Evolutionary conservation across 2,888 invertebrate species (phyloP).

Genomic region (Caenorhabditis sp.): DNA sequence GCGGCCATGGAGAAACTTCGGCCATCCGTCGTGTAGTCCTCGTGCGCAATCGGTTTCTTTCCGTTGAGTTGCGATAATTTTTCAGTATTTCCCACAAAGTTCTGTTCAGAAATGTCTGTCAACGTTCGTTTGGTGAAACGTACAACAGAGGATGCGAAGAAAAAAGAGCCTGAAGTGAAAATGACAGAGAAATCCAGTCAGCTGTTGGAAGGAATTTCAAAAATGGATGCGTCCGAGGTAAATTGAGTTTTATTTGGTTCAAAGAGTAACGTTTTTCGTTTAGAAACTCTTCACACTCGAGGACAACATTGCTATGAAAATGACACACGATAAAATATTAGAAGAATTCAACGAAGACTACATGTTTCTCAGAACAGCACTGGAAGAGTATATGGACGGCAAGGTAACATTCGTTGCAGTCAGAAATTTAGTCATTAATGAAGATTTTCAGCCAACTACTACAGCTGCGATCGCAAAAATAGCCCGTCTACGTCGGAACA

Average conservation of each 20-base stretch:
- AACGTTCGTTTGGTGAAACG: conserved; percentile 37
- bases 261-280: neutral
- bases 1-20: neutral
- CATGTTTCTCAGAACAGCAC: conserved; percentile 25
- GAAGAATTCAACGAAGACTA: conserved; percentile 52
- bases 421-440: neutral
- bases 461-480: conserved; percentile 37
- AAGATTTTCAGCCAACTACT: conserved; percentile 21
- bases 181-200: conserved; percentile 41
- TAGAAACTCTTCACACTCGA: conserved; percentile 71
- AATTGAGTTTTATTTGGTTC: neutral
- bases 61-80: neutral
- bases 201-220: conserved; percentile 39
- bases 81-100: neutral
- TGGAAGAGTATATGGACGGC: conserved; percentile 57
- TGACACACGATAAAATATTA: conserved; percentile 53
- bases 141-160: conserved; percentile 31
- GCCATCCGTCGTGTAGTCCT: conserved; percentile 12
- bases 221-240: conserved; percentile 46
- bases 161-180: conserved; percentile 25
- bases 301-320: conserved; percentile 64
- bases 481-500: conserved; percentile 58
- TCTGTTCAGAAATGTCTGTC: conserved; percentile 30
- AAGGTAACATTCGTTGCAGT: conserved; percentile 22
- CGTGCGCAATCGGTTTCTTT: neutral